A percentile compares a stretch with the other conserved stretches of the same genome.
Evolutionary conservation across 2,888 invertebrate species (phyloP).

Genomic region (Aphidoletes aphidimyza): DNA sequence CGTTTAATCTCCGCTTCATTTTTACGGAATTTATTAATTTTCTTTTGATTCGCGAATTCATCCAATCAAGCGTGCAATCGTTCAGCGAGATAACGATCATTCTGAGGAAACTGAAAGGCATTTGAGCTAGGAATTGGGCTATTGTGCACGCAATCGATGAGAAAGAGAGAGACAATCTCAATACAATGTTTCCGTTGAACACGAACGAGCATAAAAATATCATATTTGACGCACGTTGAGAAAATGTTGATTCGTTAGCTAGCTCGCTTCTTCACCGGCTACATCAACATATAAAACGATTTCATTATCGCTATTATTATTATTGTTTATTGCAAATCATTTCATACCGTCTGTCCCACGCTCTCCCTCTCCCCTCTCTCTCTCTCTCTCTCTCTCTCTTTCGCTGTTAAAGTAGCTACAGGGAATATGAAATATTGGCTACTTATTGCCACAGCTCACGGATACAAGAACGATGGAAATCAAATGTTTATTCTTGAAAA

Average conservation of each 20-base stretch:
- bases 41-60: not conserved
- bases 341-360: too few relatives aligned
- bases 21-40: not conserved
- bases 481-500: too few relatives aligned
- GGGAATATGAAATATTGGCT: too few relatives aligned
- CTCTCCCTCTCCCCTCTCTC: too few relatives aligned
- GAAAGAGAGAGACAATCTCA: not conserved
- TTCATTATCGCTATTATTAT: slow-evolving; percentile 46
- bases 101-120: not conserved
- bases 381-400: too few relatives aligned
- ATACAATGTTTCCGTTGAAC: slow-evolving; percentile 1
- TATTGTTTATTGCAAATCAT: slow-evolving; percentile 29
- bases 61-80: not conserved
- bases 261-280: not conserved
- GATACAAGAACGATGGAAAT: too few relatives aligned
- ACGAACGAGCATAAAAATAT: not conserved
- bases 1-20: not conserved
- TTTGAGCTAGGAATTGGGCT: not conserved
- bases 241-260: too few relatives aligned
- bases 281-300: slow-evolving; percentile 45
- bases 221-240: not conserved
- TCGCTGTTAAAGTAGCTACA: too few relatives aligned
- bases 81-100: not conserved
- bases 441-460: too few relatives aligned
- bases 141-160: slow-evolving; percentile 23